Base-by-base conservation (phyloP, 2,797 vertebrate species). In the Falco biarmicus region DNA sequence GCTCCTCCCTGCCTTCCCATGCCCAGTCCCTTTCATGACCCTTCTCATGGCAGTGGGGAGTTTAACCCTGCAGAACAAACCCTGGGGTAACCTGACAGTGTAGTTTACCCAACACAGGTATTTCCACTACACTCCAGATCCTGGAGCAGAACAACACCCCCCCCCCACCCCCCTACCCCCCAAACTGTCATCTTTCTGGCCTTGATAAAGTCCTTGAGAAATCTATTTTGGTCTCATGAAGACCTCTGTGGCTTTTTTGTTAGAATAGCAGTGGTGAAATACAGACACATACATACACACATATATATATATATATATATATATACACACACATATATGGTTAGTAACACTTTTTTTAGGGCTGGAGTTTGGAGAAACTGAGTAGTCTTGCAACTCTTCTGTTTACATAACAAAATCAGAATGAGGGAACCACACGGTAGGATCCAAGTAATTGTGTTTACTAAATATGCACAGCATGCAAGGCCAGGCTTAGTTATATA, bases 401-500 rank as follows among this genome's bases (percentile, higher is more conserved):
- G 91, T 97, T 96, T 97, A 95, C 51, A 86, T 73, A 95, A 88
- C 28, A 92, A 93, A 94, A 89, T 79, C 84, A 96, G 89, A 95
- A 86, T 60, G 82, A 91, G 56, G 48, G 87, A 96, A 96, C 65
- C 82, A 70, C 94, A 92, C 91, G 76, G 87, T 66, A 91, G 73
- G 84, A 84, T 92, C 82, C 90, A 95, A 96, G 60, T 82, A 95
- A 94, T 86, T 70, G 59, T 96, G 95, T 96, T 96, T 97, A 94
- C 89, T 96, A 95, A 95, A 92, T 88, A 92, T 12, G 63, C 84
- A 91, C 87, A 91, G 84, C 82, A 70, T 60, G 87, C 87, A 90
- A 94, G 63, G 59, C 89, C 82, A 53, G 89, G 90, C 92, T 94
- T 94, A 93, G 43, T 92, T 94, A 64, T 76, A 92, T 91, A 93